Conservation (phyloP, 2,888 invertebrate species). For the Trichogramma evanescens region DNA sequence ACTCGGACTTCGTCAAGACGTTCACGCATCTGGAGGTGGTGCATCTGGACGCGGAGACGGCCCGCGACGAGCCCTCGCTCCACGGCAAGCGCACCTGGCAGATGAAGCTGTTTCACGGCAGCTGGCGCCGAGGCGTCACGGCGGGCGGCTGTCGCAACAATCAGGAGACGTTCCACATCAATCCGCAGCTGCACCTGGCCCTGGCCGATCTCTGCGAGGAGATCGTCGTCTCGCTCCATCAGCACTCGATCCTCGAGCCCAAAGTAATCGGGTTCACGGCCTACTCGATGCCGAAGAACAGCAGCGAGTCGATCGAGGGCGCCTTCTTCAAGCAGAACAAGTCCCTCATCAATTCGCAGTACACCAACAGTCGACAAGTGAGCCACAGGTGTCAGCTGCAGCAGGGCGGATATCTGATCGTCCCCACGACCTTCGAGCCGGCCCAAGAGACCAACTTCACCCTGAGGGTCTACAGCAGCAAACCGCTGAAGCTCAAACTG, state of each 20-base stretch:
- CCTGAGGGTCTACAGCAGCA: slow-evolving; percentile 71
- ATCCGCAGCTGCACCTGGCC: slow-evolving; percentile 78
- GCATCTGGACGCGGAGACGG: slow-evolving; percentile 80
- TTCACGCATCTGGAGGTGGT: slow-evolving; percentile 79
- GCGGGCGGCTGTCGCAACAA: slow-evolving; percentile 88
- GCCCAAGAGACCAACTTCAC: slow-evolving; percentile 86
- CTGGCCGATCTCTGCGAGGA: slow-evolving; percentile 69
- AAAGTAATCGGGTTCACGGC: slow-evolving; percentile 85
- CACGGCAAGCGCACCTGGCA: slow-evolving; percentile 78
- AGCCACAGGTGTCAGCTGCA: slow-evolving; percentile 72
- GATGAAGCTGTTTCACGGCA: slow-evolving; percentile 78
- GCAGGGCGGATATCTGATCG: slow-evolving; percentile 73
- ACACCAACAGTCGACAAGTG: slow-evolving; percentile 86
- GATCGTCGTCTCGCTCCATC: slow-evolving; percentile 77
- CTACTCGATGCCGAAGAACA: slow-evolving; percentile 65
- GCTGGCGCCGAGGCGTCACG: slow-evolving; percentile 79
- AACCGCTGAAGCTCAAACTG: slow-evolving; percentile 67
- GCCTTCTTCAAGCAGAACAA: slow-evolving; percentile 80
- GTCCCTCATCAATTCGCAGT: slow-evolving; percentile 80
- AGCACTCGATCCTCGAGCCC: slow-evolving; percentile 86
- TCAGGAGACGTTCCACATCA: slow-evolving; percentile 85
- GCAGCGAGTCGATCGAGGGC: slow-evolving; percentile 69
- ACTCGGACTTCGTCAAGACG: slow-evolving; percentile 72
- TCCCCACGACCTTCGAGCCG: slow-evolving; percentile 88
- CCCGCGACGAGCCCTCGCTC: slow-evolving; percentile 74